Evolutionary conservation across 2,113 vertebrate species (phyloP).

Genomic region (Vombatus ursinus): DNA sequence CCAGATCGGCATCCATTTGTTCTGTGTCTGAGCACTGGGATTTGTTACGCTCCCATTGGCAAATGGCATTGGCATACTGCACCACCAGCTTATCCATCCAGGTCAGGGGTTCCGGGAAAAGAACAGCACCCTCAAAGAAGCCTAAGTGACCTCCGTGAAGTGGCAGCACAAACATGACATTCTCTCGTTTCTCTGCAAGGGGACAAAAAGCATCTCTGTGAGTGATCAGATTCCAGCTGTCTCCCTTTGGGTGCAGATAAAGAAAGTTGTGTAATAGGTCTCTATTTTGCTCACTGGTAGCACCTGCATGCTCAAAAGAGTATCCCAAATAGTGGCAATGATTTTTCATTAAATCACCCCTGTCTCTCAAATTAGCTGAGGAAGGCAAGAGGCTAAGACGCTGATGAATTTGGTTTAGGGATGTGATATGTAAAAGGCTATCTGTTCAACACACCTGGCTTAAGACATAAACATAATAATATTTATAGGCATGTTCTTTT

Average conservation of each 20-base stretch:
- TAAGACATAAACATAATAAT: background rate
- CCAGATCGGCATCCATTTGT: slow-evolving; percentile 79
- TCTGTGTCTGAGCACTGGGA: slow-evolving; percentile 90
- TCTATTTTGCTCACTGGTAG: background rate
- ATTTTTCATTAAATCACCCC: background rate
- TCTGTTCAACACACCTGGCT: background rate
- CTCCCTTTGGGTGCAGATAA: background rate
- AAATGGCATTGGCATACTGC: slow-evolving; percentile 94
- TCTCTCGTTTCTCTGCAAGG: slow-evolving; percentile 92
- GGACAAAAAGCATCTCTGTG: slow-evolving; percentile 31
- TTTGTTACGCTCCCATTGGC: slow-evolving; percentile 97
- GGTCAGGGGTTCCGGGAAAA: slow-evolving; percentile 97
- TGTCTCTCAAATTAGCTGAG: background rate
- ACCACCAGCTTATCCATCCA: slow-evolving; percentile 99
- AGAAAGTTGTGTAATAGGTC: background rate
- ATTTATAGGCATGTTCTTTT: background rate
- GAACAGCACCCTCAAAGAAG: slow-evolving; percentile 98
- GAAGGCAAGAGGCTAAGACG: background rate
- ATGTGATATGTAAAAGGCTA: background rate
- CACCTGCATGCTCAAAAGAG: background rate
- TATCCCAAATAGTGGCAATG: background rate
- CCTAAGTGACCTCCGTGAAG: slow-evolving; percentile 97
- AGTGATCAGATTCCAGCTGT: background rate
- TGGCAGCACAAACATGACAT: slow-evolving; percentile 95
- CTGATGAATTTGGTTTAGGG: background rate